These are phyloP conservation scores for Achatina immaculata DNA, from an alignment of 1,140 invertebrate genomes.

Conservation along the genomic window DNA sequence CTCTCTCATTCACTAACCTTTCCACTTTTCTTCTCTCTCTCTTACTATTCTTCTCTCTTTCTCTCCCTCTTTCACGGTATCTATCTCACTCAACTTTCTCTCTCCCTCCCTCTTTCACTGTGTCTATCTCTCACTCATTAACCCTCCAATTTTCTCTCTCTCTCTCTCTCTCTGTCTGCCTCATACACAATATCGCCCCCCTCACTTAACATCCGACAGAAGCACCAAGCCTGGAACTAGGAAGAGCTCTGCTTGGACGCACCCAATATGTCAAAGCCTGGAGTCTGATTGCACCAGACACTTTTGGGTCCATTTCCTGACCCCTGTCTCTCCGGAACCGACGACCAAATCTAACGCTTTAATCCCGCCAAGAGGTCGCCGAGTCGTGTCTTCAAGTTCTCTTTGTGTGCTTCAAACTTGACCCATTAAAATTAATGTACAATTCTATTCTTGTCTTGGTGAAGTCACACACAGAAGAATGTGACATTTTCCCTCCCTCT, in stretches of 20 bases:
- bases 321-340: background rate
- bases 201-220: background rate
- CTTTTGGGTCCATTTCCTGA: constrained; percentile 27
- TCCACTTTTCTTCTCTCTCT: background rate
- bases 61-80: background rate
- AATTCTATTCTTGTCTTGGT: background rate
- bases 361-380: constrained; percentile 5
- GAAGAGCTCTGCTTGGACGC: constrained; percentile 21
- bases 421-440: constrained; percentile 12
- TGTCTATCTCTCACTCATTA: no score
- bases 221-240: background rate
- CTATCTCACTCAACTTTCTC: no score
- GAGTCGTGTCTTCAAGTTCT: constrained; percentile 3
- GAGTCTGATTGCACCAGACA: constrained; percentile 21
- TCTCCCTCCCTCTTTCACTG: no score
- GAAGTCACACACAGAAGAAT: background rate
- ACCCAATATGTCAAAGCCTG: constrained; percentile 19
- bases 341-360: constrained; percentile 22
- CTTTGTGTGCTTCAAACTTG: constrained; percentile 1
- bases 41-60: background rate
- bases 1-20: no score
- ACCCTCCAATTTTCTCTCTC: background rate
- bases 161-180: background rate
- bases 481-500: background rate
- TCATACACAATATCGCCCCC: background rate